Evolutionary conservation across 2,888 invertebrate species (phyloP).

Genomic region (Rhopalosiphum nymphaeae): DNA sequence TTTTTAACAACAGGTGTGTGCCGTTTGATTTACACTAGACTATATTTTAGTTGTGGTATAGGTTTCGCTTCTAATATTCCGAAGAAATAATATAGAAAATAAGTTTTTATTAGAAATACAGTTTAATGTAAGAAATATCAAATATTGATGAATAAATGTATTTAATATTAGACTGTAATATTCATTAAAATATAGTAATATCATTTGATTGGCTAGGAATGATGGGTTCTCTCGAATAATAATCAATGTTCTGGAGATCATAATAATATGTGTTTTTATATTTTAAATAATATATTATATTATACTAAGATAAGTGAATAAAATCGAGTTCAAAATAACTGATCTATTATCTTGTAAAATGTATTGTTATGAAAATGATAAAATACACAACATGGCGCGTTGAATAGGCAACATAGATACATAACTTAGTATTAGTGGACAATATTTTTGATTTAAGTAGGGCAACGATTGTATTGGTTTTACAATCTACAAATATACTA

Average conservation of each 20-base stretch:
- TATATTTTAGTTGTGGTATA: neutral
- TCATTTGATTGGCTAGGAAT: neutral
- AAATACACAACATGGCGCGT: neutral
- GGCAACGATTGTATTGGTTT: no score
- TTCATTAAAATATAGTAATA: neutral
- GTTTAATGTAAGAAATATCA: neutral
- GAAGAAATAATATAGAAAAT: neutral
- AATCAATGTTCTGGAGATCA: neutral
- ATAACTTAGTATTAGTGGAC: neutral
- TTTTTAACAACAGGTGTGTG: neutral
- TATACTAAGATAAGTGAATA: neutral
- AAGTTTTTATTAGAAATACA: neutral
- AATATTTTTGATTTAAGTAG: neutral
- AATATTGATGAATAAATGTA: neutral
- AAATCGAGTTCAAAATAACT: neutral
- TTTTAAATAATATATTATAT: neutral
- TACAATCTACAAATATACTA: no score
- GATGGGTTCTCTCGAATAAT: neutral
- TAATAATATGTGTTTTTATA: neutral
- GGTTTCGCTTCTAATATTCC: neutral
- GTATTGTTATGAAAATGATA: neutral
- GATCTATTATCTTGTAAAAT: neutral
- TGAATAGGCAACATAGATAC: neutral
- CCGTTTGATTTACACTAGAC: neutral
- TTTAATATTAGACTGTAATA: neutral